phyloP scores from a whole-genome alignment of 1,140 invertebrate species.

The Teleopsis dalmanni region DNA sequence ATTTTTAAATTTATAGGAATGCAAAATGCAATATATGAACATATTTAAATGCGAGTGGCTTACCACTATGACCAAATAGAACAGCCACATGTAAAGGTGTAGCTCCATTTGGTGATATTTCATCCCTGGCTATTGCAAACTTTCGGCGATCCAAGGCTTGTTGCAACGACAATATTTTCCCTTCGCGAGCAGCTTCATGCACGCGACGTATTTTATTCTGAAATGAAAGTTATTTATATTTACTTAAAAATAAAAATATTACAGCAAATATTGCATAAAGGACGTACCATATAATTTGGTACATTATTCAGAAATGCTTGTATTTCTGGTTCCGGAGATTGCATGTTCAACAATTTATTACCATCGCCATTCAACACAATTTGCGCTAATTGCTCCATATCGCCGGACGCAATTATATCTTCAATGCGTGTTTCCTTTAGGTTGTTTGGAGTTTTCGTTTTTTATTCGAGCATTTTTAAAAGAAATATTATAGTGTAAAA shows the following conservation, averaged over 20 bases:
- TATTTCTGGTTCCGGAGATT: conserved; percentile 69
- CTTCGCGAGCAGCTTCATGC: conserved; percentile 76
- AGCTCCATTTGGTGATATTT: conserved; percentile 71
- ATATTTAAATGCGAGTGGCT: no score
- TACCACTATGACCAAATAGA: conserved; percentile 66
- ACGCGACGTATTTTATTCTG: conserved; percentile 84
- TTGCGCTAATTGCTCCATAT: conserved; percentile 83
- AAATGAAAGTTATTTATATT: neutral
- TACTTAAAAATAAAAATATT: neutral
- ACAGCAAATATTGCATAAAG: neutral
- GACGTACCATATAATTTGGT: conserved; percentile 76
- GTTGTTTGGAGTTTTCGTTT: conserved; percentile 7
- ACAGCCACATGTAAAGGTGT: conserved; percentile 89
- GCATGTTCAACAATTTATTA: conserved; percentile 62
- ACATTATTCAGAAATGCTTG: conserved; percentile 86
- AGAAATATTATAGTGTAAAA: no score
- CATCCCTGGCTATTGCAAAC: conserved; percentile 79
- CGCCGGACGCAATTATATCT: conserved; percentile 62
- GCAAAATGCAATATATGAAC: no score
- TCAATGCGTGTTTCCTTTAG: conserved; percentile 51
- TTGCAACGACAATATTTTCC: conserved; percentile 76
- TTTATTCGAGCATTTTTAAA: no score
- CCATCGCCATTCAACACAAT: conserved; percentile 82
- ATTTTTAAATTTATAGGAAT: no score
- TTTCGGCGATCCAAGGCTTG: conserved; percentile 80